A percentile compares a stretch with the other conserved stretches of the same genome.
Evolutionary conservation across 64 coral and sea anemone species (phyloP).

Genomic region (Montipora sp.): DNA sequence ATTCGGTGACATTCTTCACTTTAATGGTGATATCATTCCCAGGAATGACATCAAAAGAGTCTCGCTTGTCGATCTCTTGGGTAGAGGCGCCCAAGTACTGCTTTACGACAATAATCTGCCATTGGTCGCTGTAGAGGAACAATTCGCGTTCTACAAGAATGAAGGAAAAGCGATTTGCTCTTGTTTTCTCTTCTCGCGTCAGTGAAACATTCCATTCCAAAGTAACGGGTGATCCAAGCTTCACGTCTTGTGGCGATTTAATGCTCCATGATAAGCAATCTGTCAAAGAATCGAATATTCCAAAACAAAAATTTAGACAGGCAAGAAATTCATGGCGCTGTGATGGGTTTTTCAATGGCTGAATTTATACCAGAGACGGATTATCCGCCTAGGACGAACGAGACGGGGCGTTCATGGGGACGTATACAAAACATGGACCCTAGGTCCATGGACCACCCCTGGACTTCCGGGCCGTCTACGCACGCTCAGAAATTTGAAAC

Average conservation of each 20-base stretch:
- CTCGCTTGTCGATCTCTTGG: neutral
- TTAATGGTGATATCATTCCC: constrained; percentile 19
- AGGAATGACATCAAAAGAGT: constrained; percentile 24
- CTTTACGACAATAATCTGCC: constrained; percentile 55
- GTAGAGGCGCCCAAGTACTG: neutral
- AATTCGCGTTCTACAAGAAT: constrained; percentile 50
- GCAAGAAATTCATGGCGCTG: too few relatives aligned
- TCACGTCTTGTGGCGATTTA: neutral
- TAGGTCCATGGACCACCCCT: too few relatives aligned
- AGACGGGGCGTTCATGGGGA: too few relatives aligned
- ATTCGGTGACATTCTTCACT: constrained; percentile 27
- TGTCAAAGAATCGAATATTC: neutral
- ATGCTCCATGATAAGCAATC: constrained; percentile 6
- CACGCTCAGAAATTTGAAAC: too few relatives aligned
- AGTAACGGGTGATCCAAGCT: constrained; percentile 8
- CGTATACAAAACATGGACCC: too few relatives aligned
- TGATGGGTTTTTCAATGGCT: too few relatives aligned
- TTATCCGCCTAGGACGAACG: too few relatives aligned
- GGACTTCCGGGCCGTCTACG: too few relatives aligned
- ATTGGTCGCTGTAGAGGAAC: constrained; percentile 58
- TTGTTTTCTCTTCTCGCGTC: constrained; percentile 8
- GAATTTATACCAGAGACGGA: too few relatives aligned
- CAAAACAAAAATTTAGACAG: neutral
- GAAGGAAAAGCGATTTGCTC: constrained; percentile 42
- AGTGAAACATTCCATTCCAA: constrained; percentile 53